These are phyloP conservation scores for Oreortyx pictus DNA, from an alignment of 2,797 vertebrate genomes.

Conservation along the genomic window DNA sequence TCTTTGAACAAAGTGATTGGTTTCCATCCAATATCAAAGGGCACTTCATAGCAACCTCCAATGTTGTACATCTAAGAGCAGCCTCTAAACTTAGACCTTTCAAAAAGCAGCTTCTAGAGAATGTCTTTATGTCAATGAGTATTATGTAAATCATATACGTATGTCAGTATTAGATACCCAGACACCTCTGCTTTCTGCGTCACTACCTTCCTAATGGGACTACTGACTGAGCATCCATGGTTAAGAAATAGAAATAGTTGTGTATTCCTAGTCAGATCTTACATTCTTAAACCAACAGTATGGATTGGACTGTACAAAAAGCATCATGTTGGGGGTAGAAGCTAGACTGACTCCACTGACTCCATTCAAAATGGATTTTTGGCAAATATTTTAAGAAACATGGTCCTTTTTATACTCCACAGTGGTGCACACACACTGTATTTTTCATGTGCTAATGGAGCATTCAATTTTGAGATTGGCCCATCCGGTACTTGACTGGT, in stretches of 20 bases:
- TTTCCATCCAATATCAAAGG: neutral
- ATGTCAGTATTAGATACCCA: neutral
- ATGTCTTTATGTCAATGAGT: neutral
- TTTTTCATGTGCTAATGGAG: neutral
- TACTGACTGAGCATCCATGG: neutral
- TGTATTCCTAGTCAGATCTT: neutral
- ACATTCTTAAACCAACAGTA: neutral
- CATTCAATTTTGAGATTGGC: rapidly evolving
- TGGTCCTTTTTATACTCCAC: neutral
- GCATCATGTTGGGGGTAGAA: neutral
- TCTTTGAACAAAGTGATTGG: neutral
- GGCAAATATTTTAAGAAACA: neutral
- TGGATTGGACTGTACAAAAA: neutral
- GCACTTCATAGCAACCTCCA: neutral
- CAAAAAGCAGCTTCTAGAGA: neutral
- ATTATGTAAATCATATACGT: neutral
- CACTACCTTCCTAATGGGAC: neutral
- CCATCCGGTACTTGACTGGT: neutral
- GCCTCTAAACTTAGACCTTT: neutral
- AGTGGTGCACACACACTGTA: rapidly evolving
- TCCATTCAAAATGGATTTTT: neutral
- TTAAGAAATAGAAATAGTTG: neutral
- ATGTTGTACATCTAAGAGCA: neutral
- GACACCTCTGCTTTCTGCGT: neutral
- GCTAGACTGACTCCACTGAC: neutral